These are phyloP conservation scores for Rotaria socialis DNA, from an alignment of 2,888 invertebrate genomes.

Conservation along the genomic window DNA sequence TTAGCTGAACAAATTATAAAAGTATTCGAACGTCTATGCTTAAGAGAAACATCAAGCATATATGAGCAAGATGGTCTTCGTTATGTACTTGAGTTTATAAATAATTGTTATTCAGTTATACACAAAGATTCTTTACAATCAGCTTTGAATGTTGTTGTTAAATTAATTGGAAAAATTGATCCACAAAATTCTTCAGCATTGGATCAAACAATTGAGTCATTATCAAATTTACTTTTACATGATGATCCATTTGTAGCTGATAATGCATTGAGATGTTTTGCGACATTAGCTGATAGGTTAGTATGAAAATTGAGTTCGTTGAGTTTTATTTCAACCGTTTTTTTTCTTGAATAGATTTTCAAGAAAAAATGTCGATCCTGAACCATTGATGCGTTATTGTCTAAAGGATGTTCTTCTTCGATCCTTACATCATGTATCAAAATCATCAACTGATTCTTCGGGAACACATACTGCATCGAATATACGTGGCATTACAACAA, in stretches of 20 bases:
- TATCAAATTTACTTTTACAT: conserved; percentile 82
- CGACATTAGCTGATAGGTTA: conserved; percentile 78
- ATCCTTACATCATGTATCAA: conserved; percentile 63
- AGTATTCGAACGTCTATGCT: conserved; percentile 85
- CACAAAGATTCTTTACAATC: conserved; percentile 97
- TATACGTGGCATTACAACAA: conserved; percentile 15
- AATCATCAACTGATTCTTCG: not conserved
- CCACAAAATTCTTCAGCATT: conserved; percentile 79
- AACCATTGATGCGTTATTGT: conserved; percentile 86
- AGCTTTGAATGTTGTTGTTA: conserved; percentile 96
- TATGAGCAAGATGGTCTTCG: conserved; percentile 94
- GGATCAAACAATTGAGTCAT: conserved; percentile 81
- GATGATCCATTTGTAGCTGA: conserved; percentile 88
- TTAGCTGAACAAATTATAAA: conserved; percentile 96
- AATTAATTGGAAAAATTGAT: conserved; percentile 95
- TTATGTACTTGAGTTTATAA: conserved; percentile 87
- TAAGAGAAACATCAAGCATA: conserved; percentile 91
- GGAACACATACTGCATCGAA: conserved; percentile 45
- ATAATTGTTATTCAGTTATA: conserved; percentile 79
- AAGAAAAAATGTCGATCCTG: conserved; percentile 87
- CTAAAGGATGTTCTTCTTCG: conserved; percentile 80
- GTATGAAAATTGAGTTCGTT: too few relatives aligned
- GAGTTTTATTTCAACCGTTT: too few relatives aligned
- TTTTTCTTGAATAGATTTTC: conserved; percentile 69
- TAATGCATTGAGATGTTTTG: conserved; percentile 92